Percentiles rank a stretch among this genome's conserved stretches.
Conservation (phyloP, 2,113 vertebrate genomes). For the Alethe diademata region DNA sequence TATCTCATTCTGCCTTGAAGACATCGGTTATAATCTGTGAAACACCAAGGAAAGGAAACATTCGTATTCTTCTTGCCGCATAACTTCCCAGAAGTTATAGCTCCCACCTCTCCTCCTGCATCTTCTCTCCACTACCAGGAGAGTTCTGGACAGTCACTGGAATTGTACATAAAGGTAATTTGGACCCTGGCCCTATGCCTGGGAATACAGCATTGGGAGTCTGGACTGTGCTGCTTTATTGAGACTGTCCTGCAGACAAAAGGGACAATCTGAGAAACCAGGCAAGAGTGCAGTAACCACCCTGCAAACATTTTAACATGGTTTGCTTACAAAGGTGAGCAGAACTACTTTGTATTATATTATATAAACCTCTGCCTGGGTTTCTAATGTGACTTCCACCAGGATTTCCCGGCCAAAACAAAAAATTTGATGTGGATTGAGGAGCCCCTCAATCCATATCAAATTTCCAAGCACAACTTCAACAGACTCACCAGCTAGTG, state of each 20-base stretch:
- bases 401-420: neutral
- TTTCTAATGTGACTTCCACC: neutral
- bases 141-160: neutral
- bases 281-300: neutral
- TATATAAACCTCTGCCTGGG: neutral
- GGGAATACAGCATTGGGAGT: neutral
- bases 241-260: neutral
- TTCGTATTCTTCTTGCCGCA: neutral
- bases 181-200: rapidly evolving
- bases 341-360: neutral
- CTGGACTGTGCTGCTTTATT: neutral
- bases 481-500: neutral
- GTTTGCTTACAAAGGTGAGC: neutral
- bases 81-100: neutral
- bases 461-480: neutral
- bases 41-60: neutral
- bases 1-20: neutral
- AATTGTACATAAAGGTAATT: rapidly evolving
- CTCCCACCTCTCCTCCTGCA: rapidly evolving
- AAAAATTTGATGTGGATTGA: too few species aligned
- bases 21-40: rapidly evolving
- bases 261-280: neutral
- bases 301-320: neutral
- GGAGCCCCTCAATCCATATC: neutral
- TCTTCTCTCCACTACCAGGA: neutral